A percentile compares a stretch with the other conserved stretches of the same genome.
These are phyloP conservation scores for Ochotona princeps DNA, from an alignment of 2,113 vertebrate species.

Conservation along the genomic window DNA sequence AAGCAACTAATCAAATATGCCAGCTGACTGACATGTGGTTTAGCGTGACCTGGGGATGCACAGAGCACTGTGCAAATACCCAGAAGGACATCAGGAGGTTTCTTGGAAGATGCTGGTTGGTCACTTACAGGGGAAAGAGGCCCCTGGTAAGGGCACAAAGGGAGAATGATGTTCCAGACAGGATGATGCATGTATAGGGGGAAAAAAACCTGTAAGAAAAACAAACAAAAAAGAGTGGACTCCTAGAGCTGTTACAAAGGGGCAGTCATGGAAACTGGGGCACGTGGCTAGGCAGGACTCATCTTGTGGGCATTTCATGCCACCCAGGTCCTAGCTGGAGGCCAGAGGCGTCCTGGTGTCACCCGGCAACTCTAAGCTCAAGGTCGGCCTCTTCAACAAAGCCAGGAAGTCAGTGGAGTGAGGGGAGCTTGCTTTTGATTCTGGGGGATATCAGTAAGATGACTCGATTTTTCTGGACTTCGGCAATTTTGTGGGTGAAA, in stretches of 20 bases:
- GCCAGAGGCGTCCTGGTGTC: no score
- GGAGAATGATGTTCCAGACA: neutral
- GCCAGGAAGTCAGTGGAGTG: neutral
- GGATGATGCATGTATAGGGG: neutral
- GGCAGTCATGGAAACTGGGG: rapidly evolving
- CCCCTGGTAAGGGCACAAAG: neutral
- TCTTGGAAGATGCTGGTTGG: neutral
- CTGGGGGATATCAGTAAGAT: neutral
- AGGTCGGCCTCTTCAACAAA: neutral
- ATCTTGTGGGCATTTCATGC: neutral
- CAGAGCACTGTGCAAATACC: neutral
- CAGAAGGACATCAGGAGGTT: neutral
- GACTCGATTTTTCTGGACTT: neutral
- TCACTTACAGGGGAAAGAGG: neutral
- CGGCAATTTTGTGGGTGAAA: neutral
- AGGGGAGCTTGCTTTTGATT: neutral
- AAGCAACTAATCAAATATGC: no score
- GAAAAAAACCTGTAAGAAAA: no score
- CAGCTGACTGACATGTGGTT: neutral
- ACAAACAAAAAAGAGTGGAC: no score
- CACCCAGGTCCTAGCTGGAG: no score
- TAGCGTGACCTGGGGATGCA: neutral
- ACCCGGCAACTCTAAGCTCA: no score
- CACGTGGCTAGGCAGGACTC: neutral
- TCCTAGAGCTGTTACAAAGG: neutral